Evolutionary conservation across 2,113 vertebrate species (phyloP), one percentile per base, ranked within the genome.

Genomic region (cattle (Bos taurus)): DNA sequence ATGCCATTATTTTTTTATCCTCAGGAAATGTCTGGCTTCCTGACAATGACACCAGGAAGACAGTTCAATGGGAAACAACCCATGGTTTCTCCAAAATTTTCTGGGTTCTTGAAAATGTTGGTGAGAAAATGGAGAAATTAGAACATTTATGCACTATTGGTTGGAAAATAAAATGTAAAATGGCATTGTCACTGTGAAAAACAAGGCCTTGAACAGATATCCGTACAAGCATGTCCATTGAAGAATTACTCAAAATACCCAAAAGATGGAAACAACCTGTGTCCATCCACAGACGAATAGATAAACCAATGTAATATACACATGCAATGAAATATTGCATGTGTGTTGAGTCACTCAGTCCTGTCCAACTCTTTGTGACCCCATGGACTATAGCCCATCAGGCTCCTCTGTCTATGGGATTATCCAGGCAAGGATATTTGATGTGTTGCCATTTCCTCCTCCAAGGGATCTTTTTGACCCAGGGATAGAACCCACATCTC

Each of bases 371-470:
- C 28, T 62, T 62, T 62, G 60, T 62, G 60, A 15, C 60, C 28
- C 2, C 13, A 15, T 30, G 60, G 28, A 62, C 28, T 62, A 28
- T 62, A 33, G 28, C 13, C 28, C 6, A 0, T 13, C 28, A 62
- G 60, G 6, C 28, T 62, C 28, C 60, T 30, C 13, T 33, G 26
- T 60, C 60, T 28, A 62, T 62, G 60, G 28, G 60, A 30, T 30
- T 33, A 62, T 15, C 60, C 28, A 15, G 60, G 60, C 28, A 62
- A 62, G 60, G 60, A 62, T 62, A 15, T 30, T 62, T 13, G 13
- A 30, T 62, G 6, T 30, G 13, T 30, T 62, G 28, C 28, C 15
- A 62, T 62, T 62, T 62, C 57, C 11, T 60, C 26, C 57, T 60
- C 11, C 57, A 28, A 28, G 11, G 57, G 57, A 28, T 60, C 57